Percentiles rank a stretch among this genome's conserved stretches.
phyloP scores from a whole-genome alignment of 2,113 vertebrate species.

The Phocoena sinus region DNA sequence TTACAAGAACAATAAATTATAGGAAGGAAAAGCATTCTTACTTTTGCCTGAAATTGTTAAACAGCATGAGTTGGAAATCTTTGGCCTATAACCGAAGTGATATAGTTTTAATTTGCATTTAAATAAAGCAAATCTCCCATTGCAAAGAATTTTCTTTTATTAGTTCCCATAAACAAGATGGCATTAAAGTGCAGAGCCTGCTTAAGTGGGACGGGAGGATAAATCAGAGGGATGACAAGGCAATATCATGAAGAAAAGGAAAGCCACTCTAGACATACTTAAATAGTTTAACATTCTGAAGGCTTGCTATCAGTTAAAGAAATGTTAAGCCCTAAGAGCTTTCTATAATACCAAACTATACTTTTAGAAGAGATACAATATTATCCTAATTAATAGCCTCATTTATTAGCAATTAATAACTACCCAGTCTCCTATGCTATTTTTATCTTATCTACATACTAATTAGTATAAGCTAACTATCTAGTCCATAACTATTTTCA shows the following conservation, averaged over 20 bases:
- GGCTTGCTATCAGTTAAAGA: slow-evolving; percentile 10
- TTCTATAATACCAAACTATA: slow-evolving; percentile 13
- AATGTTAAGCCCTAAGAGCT: slow-evolving; percentile 2
- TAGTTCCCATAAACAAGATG: slow-evolving; percentile 77
- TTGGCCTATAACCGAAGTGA: slow-evolving; percentile 81
- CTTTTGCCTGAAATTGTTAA: slow-evolving; percentile 71
- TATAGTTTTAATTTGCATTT: slow-evolving; percentile 83
- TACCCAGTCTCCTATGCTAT: not conserved
- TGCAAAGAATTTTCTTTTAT: slow-evolving; percentile 78
- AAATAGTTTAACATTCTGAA: slow-evolving; percentile 49
- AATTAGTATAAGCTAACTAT: not conserved
- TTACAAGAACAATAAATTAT: slow-evolving; percentile 59
- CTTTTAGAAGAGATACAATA: not conserved
- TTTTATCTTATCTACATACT: slow-evolving; percentile 30
- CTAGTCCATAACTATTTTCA: not conserved
- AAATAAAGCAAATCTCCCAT: slow-evolving; percentile 79
- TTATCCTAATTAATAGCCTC: not conserved
- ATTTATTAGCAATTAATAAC: slow-evolving; percentile 24
- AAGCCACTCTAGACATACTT: slow-evolving; percentile 46
- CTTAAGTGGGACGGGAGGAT: slow-evolving; percentile 64
- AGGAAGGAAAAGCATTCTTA: not conserved
- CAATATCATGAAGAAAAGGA: slow-evolving; percentile 5
- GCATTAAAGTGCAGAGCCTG: slow-evolving; percentile 75
- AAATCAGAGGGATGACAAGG: slow-evolving; percentile 77
- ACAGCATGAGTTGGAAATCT: slow-evolving; percentile 76